Percentiles rank a stretch among this genome's conserved stretches.
phyloP scores from a whole-genome alignment of 1,140 invertebrate species.

The Solen grandis region DNA sequence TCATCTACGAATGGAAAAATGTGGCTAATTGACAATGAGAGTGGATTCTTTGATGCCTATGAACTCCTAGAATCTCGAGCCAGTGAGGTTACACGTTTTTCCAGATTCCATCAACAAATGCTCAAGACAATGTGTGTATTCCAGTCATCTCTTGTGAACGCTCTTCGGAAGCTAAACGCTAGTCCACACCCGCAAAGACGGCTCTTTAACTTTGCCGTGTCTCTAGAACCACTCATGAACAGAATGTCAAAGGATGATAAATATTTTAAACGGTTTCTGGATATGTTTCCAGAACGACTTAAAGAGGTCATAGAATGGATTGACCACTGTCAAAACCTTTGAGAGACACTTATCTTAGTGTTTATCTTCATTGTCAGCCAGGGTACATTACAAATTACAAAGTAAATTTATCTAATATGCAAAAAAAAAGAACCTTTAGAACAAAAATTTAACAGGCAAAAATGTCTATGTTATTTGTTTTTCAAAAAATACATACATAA shows the following conservation, averaged over 20 bases:
- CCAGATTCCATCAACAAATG: slow-evolving; percentile 78
- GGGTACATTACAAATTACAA: no score
- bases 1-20: slow-evolving; percentile 73
- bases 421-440: no score
- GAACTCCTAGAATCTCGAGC: slow-evolving; percentile 74
- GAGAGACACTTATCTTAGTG: slow-evolving; percentile 1
- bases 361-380: no score
- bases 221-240: slow-evolving; percentile 64
- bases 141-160: slow-evolving; percentile 72
- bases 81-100: slow-evolving; percentile 67
- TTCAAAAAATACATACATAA: no score
- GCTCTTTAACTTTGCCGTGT: slow-evolving; percentile 63
- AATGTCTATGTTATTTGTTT: no score
- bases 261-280: slow-evolving; percentile 59
- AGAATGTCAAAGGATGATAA: slow-evolving; percentile 61
- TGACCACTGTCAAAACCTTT: slow-evolving; percentile 59
- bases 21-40: slow-evolving; percentile 82
- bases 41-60: slow-evolving; percentile 80
- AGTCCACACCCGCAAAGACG: slow-evolving; percentile 54
- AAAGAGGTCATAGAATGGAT: slow-evolving; percentile 69
- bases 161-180: slow-evolving; percentile 61
- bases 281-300: slow-evolving; percentile 66
- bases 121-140: slow-evolving; percentile 80
- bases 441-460: no score
- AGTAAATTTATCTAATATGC: no score